Percentiles rank a stretch among this genome's conserved stretches.
phyloP scores from a whole-genome alignment of 2,888 invertebrate genomes.

The Pachydiplax longipennis region DNA sequence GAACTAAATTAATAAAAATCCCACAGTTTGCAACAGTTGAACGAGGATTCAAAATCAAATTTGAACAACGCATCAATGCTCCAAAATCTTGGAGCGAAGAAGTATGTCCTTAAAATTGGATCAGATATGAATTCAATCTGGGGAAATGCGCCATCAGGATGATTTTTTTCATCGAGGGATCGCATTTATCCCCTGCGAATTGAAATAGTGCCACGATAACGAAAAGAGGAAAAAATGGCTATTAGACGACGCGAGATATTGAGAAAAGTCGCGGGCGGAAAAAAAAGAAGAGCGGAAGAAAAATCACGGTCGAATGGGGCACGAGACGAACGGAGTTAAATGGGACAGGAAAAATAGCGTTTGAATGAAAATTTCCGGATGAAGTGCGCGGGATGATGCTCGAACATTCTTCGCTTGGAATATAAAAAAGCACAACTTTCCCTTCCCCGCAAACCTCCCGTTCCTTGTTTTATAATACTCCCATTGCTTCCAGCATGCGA shows the following conservation, averaged over 20 bases:
- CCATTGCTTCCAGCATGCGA: slow-evolving; percentile 16
- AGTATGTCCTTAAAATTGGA: too few relatives aligned
- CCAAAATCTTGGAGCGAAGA: too few relatives aligned
- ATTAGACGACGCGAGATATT: background rate
- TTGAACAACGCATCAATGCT: too few relatives aligned
- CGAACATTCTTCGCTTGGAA: background rate
- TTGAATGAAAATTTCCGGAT: slow-evolving; percentile 18
- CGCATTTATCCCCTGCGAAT: background rate
- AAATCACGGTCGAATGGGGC: slow-evolving; percentile 30
- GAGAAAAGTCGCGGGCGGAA: background rate
- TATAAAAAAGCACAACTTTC: background rate
- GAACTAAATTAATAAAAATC: too few relatives aligned
- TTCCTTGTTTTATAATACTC: slow-evolving; percentile 20
- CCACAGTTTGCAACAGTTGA: too few relatives aligned
- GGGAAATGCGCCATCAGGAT: too few relatives aligned
- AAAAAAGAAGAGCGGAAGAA: background rate
- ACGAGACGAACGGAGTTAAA: slow-evolving; percentile 28
- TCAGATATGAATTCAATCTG: too few relatives aligned
- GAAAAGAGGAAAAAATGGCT: background rate
- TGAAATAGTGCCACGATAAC: background rate
- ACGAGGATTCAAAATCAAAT: too few relatives aligned
- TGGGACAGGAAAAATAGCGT: slow-evolving; percentile 37
- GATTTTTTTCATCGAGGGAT: too few relatives aligned
- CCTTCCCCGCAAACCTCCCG: background rate
- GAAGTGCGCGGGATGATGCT: slow-evolving; percentile 26